Evolutionary conservation across 1,140 invertebrate genomes (phyloP).

Genomic region (Dreissena polymorpha): DNA sequence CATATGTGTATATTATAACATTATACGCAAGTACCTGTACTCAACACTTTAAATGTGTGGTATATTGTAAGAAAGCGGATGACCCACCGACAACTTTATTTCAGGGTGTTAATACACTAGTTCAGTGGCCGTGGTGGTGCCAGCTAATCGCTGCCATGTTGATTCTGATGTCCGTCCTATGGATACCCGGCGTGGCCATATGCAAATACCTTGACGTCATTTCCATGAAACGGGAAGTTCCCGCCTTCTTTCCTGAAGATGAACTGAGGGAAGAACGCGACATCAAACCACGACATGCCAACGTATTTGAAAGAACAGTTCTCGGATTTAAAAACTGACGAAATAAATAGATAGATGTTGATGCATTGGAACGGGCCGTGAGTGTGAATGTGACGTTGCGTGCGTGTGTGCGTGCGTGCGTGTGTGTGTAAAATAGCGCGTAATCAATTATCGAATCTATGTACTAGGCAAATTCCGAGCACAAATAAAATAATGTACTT

Average conservation of each 20-base stretch:
- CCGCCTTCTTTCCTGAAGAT: slow-evolving; percentile 63
- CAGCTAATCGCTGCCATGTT: slow-evolving; percentile 88
- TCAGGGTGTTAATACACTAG: slow-evolving; percentile 86
- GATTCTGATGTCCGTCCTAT: slow-evolving; percentile 89
- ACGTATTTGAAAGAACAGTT: slow-evolving; percentile 48
- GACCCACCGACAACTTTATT: slow-evolving; percentile 3
- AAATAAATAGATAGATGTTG: neutral
- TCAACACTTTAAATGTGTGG: too few relatives aligned
- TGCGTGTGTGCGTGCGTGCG: too few relatives aligned
- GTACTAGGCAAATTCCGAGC: too few relatives aligned
- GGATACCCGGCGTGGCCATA: slow-evolving; percentile 87
- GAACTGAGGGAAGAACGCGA: slow-evolving; percentile 61
- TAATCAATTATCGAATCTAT: too few relatives aligned
- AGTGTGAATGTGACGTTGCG: too few relatives aligned
- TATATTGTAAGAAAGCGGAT: too few relatives aligned
- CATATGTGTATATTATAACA: too few relatives aligned
- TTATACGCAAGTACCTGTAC: too few relatives aligned
- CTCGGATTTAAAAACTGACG: slow-evolving; percentile 41
- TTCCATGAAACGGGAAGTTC: slow-evolving; percentile 52
- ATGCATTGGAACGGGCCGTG: neutral
- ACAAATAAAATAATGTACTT: too few relatives aligned
- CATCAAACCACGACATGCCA: slow-evolving; percentile 49
- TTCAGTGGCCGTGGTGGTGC: slow-evolving; percentile 91
- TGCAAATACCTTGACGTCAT: slow-evolving; percentile 54
- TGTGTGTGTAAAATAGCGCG: too few relatives aligned